phyloP scores from a whole-genome alignment of 2,113 vertebrate species.

The Puffinus mauretanicus region DNA sequence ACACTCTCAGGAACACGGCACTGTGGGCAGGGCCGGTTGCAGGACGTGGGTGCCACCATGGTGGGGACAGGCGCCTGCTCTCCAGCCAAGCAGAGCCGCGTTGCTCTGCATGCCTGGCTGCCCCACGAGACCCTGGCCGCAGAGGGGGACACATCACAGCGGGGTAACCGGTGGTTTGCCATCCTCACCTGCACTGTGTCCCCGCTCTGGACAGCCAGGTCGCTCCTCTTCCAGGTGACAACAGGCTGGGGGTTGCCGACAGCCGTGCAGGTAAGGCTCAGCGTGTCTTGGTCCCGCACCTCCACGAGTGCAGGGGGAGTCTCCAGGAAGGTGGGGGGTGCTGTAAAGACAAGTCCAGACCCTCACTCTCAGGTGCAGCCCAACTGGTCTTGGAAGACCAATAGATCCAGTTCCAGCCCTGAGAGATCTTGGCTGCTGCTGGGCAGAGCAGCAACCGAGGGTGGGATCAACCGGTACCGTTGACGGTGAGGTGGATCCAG shows the following conservation, averaged over 20 bases:
- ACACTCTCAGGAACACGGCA: fast-evolving
- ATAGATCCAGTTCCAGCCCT: fast-evolving
- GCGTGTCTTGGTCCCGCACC: constrained; percentile 78
- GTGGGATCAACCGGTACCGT: background rate
- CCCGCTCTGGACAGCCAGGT: constrained; percentile 74
- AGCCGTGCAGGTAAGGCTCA: constrained; percentile 87
- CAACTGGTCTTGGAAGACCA: background rate
- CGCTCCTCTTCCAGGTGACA: constrained; percentile 86
- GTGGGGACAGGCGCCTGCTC: fast-evolving
- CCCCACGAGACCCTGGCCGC: fast-evolving
- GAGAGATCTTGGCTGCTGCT: fast-evolving
- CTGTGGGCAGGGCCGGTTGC: background rate
- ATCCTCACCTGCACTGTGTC: constrained; percentile 79
- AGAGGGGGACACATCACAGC: fast-evolving
- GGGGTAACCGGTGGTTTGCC: fast-evolving
- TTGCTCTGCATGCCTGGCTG: background rate
- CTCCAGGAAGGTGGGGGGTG: constrained; percentile 87
- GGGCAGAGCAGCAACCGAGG: fast-evolving
- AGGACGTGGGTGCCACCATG: background rate
- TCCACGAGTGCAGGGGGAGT: constrained; percentile 86
- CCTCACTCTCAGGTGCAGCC: background rate
- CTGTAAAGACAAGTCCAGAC: constrained; percentile 59
- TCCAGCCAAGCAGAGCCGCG: background rate
- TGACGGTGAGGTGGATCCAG: constrained; percentile 95
- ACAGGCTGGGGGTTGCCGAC: constrained; percentile 87